Percentiles rank a stretch among this genome's conserved stretches.
Conservation (phyloP, 2,797 vertebrate species). For the Scarus forsteni region DNA sequence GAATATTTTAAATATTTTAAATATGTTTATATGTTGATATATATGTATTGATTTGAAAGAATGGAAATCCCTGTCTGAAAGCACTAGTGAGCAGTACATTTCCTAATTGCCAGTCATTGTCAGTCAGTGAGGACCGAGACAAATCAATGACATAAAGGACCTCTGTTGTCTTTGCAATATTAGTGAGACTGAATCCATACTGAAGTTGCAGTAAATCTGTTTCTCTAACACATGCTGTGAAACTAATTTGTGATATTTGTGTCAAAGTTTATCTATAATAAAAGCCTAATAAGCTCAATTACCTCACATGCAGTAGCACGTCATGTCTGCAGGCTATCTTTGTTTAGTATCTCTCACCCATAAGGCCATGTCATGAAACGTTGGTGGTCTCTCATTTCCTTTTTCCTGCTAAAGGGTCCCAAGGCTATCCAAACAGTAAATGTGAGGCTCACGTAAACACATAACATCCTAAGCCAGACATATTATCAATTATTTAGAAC, state of each 20-base stretch:
- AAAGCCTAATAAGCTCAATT: constrained; percentile 24
- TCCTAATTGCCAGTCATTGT: constrained; percentile 89
- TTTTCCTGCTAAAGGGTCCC: constrained; percentile 56
- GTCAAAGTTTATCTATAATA: background rate
- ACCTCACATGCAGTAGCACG: background rate
- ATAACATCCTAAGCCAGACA: constrained; percentile 76
- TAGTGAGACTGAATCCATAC: background rate
- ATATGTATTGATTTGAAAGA: background rate
- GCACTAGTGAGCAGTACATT: constrained; percentile 84
- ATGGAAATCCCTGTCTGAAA: background rate
- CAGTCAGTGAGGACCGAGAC: constrained; percentile 83
- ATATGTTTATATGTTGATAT: too few relatives aligned
- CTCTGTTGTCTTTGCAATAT: background rate
- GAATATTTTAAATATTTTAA: too few relatives aligned
- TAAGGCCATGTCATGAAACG: constrained; percentile 41
- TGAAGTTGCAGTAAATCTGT: constrained; percentile 9
- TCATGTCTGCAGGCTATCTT: constrained; percentile 33
- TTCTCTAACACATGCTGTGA: constrained; percentile 17
- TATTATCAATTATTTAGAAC: constrained; percentile 58
- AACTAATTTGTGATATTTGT: constrained; percentile 14
- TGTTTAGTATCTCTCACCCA: constrained; percentile 50
- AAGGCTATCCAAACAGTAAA: constrained; percentile 76
- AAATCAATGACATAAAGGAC: constrained; percentile 61
- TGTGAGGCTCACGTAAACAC: constrained; percentile 76
- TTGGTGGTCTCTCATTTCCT: constrained; percentile 82